Conservation (phyloP, 2,113 vertebrate genomes). For the Caracal caracal region DNA sequence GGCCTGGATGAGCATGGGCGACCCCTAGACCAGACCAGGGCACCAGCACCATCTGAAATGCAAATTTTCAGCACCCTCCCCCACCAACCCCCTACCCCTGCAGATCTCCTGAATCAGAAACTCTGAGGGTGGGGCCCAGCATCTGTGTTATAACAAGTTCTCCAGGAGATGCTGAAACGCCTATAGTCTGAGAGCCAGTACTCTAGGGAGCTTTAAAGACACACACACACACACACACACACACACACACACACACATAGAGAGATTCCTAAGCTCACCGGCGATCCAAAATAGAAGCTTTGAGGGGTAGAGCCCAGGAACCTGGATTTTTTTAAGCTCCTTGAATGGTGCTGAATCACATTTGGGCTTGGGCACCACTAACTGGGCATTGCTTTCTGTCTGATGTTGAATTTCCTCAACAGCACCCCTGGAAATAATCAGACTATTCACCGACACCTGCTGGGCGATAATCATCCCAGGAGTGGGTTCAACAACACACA, state of each 20-base stretch:
- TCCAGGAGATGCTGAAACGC: background rate
- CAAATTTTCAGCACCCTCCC: background rate
- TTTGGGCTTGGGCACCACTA: background rate
- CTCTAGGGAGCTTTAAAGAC: background rate
- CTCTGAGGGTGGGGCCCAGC: too few relatives aligned
- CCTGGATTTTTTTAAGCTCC: background rate
- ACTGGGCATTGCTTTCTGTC: background rate
- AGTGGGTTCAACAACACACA: background rate
- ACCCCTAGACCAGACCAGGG: background rate
- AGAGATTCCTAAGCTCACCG: background rate
- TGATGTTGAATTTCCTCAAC: background rate
- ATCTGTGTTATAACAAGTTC: background rate
- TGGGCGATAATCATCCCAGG: background rate
- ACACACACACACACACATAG: background rate
- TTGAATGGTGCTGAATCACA: too few relatives aligned
- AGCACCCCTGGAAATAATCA: background rate
- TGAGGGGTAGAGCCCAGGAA: background rate
- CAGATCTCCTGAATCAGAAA: background rate
- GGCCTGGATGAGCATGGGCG: background rate
- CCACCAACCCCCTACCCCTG: accelerated
- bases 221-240: too few relatives aligned
- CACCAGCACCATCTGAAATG: background rate
- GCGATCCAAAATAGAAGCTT: background rate
- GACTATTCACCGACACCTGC: background rate
- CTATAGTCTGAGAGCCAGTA: background rate